Base-by-base conservation (phyloP, 92 coral and sea anemone genomes). In the Parazoanthus swiftii region DNA sequence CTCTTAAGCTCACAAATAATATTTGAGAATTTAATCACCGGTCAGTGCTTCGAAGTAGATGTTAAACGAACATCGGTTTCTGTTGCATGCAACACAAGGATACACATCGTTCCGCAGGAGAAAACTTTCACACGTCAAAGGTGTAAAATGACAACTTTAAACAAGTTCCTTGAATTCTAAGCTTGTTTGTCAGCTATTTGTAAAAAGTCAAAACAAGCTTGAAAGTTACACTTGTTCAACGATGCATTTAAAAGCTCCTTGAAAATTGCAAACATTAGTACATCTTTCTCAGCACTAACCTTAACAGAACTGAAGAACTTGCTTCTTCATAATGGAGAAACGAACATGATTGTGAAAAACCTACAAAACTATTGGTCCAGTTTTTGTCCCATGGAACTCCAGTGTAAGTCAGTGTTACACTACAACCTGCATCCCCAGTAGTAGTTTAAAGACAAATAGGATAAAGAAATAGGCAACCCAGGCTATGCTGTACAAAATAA, bases 11-110 rank as follows among this genome's bases (percentile, higher is more conserved):
- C 33, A 29, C 33, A 29, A 29, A 29, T 29, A 29, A 29, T 29
- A 29, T 29, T 29, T 29, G 33, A 29, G 33, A 29, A 29, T 29
- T 29, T 29, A 29, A 29, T 29, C 33, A 29, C 33, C 33, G 33
- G 85, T 51, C 77, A 89, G 66, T 90, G 89, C 51, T 29, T 92
- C 38, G 94, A 90, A 21, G 92, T 92, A 15, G 89, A 89, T 29
- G 79, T 86, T 65, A 92, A 89, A 81, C 78, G 77, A 58, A 78
- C 78, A 51, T 46, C 77, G 36, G 86, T 90, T 56, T 89, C 92
- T 56, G 74, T 89, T 63, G 77, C 74, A 51, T 74, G 89, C 89
- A 89, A 78, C 43, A 56, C 79, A 73, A 13, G 37, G 72, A 38
- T 50, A 84, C 85, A 89, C 76, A 74, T 82, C 66, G 51, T 65